Evolutionary conservation across 2,888 invertebrate species (phyloP).

Genomic region (Halictus quadricinctus): DNA sequence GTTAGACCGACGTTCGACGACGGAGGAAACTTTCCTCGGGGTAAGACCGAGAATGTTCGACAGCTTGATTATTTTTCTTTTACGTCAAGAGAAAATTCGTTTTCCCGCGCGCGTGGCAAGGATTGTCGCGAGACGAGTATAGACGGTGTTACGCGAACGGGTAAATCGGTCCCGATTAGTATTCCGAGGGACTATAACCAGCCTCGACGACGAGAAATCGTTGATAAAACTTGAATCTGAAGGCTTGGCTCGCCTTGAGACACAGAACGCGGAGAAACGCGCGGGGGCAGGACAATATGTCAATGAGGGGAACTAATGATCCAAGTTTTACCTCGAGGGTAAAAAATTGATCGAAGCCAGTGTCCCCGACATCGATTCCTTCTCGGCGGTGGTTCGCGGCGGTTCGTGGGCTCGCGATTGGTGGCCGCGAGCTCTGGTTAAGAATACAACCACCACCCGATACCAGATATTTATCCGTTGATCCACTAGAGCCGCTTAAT

Average conservation of each 20-base stretch:
- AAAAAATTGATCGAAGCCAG: slow-evolving; percentile 3
- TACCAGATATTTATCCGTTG: slow-evolving; percentile 71
- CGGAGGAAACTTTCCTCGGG: not conserved
- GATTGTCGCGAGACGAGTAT: not conserved
- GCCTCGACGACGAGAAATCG: not conserved
- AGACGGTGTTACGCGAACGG: not conserved
- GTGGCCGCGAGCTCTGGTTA: slow-evolving; percentile 37
- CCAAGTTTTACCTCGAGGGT: not conserved
- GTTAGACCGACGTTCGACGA: not conserved
- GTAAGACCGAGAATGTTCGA: not conserved
- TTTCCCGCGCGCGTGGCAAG: not conserved
- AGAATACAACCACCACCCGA: slow-evolving; percentile 64
- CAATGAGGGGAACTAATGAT: not conserved
- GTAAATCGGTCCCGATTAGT: not conserved
- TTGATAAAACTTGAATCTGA: not conserved
- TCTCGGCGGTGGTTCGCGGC: not conserved
- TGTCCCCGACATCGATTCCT: slow-evolving; percentile 37
- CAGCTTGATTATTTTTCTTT: not conserved
- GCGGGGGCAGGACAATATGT: not conserved
- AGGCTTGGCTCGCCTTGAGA: not conserved
- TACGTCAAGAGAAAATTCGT: not conserved
- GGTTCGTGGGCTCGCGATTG: not conserved
- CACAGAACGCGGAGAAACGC: not conserved
- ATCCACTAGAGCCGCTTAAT: slow-evolving; percentile 80
- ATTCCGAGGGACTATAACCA: not conserved